Conservation (phyloP, 1,140 invertebrate species). For the Drosophila kurseongensis region DNA sequence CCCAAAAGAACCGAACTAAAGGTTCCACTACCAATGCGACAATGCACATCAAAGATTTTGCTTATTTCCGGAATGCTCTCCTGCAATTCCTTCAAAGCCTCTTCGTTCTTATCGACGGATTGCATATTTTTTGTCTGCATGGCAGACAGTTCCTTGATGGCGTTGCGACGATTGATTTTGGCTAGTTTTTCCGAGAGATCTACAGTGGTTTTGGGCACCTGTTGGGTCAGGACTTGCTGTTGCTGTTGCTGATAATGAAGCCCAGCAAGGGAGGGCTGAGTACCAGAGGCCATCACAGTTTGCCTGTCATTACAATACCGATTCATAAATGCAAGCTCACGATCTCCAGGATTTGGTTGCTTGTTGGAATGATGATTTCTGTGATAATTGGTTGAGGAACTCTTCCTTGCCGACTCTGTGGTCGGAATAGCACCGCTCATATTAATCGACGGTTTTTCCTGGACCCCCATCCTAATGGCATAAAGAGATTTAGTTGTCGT, state of each 20-base stretch:
- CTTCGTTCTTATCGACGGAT: conserved; percentile 59
- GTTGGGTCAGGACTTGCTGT: not conserved
- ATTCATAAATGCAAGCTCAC: no score
- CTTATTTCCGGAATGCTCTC: conserved; percentile 87
- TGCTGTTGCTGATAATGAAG: not conserved
- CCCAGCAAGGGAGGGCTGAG: not conserved
- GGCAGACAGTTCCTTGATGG: conserved; percentile 45
- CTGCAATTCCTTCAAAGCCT: conserved; percentile 85
- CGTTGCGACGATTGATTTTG: conserved; percentile 40
- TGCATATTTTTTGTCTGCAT: conserved; percentile 37
- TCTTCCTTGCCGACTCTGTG: not conserved
- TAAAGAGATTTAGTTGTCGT: conserved; percentile 4
- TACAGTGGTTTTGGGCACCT: not conserved
- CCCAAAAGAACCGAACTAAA: conserved; percentile 93
- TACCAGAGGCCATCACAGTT: not conserved
- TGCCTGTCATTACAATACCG: not conserved
- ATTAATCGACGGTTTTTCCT: not conserved
- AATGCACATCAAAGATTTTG: conserved; percentile 88
- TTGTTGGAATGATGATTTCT: not conserved
- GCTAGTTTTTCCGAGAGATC: conserved; percentile 36
- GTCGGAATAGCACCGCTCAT: not conserved
- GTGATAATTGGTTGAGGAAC: not conserved
- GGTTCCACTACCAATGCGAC: conserved; percentile 92
- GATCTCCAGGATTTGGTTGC: no score
- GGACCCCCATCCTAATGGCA: not conserved